Evolutionary conservation across 2,797 vertebrate species (phyloP).

Genomic region (Falco berigora): DNA sequence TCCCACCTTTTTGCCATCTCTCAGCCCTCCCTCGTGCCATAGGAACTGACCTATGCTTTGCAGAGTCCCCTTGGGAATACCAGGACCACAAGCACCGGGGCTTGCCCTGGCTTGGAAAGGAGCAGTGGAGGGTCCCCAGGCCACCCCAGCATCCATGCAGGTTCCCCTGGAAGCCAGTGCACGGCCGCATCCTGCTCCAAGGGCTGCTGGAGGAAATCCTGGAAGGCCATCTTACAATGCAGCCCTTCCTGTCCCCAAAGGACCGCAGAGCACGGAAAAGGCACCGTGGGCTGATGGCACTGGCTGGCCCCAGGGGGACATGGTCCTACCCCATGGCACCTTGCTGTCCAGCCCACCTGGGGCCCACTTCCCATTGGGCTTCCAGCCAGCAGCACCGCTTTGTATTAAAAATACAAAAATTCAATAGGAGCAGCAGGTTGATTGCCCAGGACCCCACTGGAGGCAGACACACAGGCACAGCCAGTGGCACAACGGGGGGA

Average conservation of each 20-base stretch:
- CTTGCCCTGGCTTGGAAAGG: not conserved
- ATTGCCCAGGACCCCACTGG: rapidly evolving
- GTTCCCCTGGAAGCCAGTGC: not conserved
- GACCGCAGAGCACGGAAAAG: constrained; percentile 22
- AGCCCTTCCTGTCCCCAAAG: constrained; percentile 29
- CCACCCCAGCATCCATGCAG: not conserved
- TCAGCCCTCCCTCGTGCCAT: not conserved
- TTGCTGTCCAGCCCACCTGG: constrained; percentile 21
- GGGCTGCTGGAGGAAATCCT: constrained; percentile 52
- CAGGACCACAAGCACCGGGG: not conserved
- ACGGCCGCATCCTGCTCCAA: not conserved
- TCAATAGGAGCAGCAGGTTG: not conserved
- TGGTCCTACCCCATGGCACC: not conserved
- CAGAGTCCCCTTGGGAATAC: not conserved
- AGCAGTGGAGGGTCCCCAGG: not conserved
- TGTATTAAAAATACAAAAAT: not conserved
- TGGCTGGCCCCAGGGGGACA: not conserved
- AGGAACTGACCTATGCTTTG: not conserved
- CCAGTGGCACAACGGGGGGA: rapidly evolving
- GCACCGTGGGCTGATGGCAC: not conserved
- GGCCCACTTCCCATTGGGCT: not conserved
- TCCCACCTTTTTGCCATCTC: not conserved
- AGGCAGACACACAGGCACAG: not conserved
- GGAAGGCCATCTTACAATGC: constrained; percentile 55
- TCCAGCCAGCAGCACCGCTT: not conserved